Evolutionary conservation across 2,888 invertebrate genomes (phyloP), one percentile per base, ranked within the genome.

Genomic region (Drosophila silvestris): DNA sequence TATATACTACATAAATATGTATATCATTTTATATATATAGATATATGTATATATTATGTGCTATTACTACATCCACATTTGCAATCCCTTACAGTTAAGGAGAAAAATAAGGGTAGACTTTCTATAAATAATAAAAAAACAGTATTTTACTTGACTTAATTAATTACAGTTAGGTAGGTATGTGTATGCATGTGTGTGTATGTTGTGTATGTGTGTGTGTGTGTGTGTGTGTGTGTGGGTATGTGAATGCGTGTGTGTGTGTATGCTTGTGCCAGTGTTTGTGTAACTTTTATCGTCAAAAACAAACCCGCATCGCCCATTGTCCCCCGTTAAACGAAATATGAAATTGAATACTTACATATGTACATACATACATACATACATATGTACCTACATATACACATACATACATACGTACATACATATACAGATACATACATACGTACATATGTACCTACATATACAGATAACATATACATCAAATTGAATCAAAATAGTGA

Each of bases 21-120:
- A 66, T 70, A 54, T 72, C 69, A 70, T 62, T 51, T 30, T 76
- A 54, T 74, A 64, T 63, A 35, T 62, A 28, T 37, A 35, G 22
- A 44, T 53, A 57, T 54, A 44, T 47, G 51, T 60, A 47, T 74
- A 39, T 72, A 54, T 75, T 12, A 44, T 44, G 54, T 63, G 70
- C 74, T 87, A 78, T 64, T 70, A 54, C 75, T 79, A 75, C 62
- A 79, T 71, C 58, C 64, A 50, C 70, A 68, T 47, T 65, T 58
- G 69, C 59, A 67, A 71, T 59, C 61, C 56, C 66, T 81, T 67
- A 75, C 19, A 50, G 28, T 57, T 77, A 81, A 26, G 77, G 74
- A 79, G 70, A 77, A 76, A 69, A 78, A 74, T 80, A 70, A 82
- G 75, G 65, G 74, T 82, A 84, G 57, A 84, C 54, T 56, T 53